Percentiles rank a stretch among this genome's conserved stretches.
Conservation (phyloP, 2,888 invertebrate species). For the Phortica okadai region DNA sequence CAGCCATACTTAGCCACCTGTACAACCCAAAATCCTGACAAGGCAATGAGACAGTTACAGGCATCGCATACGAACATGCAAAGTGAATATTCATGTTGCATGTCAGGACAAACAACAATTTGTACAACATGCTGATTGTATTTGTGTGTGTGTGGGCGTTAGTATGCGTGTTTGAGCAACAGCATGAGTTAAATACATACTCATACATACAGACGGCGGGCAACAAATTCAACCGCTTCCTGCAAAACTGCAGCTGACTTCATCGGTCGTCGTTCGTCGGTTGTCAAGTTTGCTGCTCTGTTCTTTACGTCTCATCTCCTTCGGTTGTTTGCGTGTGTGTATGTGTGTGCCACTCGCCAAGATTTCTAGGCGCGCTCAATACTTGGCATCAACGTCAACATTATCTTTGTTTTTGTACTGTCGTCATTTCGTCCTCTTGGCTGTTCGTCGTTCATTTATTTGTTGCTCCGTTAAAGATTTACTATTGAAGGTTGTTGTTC, state of each 20-base stretch:
- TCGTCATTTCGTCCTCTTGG: neutral
- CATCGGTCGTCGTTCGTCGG: neutral
- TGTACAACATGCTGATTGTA: constrained; percentile 46
- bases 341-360: too few species aligned
- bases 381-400: neutral
- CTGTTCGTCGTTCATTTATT: too few species aligned
- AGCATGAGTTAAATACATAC: neutral
- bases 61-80: constrained; percentile 55
- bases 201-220: neutral
- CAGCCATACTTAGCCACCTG: constrained; percentile 52
- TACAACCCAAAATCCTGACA: constrained; percentile 56
- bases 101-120: constrained; percentile 68
- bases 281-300: too few species aligned
- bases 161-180: neutral
- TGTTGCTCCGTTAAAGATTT: neutral
- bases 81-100: constrained; percentile 70
- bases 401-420: neutral
- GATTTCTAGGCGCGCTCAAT: neutral
- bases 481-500: neutral
- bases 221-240: neutral
- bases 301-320: too few species aligned
- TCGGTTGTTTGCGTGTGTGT: too few species aligned
- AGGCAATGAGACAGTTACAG: constrained; percentile 20
- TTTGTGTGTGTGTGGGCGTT: constrained; percentile 6
- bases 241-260: neutral